Evolutionary conservation across 1,140 invertebrate species (phyloP).

Genomic region (Drosophila pachea): DNA sequence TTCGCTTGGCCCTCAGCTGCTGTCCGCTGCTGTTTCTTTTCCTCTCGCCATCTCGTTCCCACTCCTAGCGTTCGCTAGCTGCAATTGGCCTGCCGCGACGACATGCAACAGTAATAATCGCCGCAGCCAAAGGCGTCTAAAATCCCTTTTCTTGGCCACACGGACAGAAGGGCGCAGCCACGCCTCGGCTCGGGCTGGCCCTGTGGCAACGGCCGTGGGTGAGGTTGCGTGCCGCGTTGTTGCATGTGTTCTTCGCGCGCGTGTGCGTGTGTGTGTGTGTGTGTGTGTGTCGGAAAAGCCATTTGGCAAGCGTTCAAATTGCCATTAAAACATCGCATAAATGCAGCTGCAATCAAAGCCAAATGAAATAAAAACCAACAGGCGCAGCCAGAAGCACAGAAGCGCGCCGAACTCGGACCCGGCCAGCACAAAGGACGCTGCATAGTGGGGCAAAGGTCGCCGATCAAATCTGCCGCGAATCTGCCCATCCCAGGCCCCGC

Average conservation of each 20-base stretch:
- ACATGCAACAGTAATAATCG: slow-evolving; percentile 24
- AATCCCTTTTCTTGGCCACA: slow-evolving; percentile 25
- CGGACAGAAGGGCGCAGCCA: slow-evolving; percentile 18
- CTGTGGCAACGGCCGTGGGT: neutral
- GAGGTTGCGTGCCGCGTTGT: slow-evolving; percentile 4
- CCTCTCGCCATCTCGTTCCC: slow-evolving; percentile 18
- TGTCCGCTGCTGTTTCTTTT: slow-evolving; percentile 13
- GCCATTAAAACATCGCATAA: slow-evolving; percentile 59
- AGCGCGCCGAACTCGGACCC: slow-evolving; percentile 1
- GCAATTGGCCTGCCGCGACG: slow-evolving; percentile 29
- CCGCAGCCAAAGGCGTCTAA: slow-evolving; percentile 8
- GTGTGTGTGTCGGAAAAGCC: slow-evolving; percentile 58
- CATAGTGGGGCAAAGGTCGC: slow-evolving; percentile 18
- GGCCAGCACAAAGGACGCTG: slow-evolving; percentile 22
- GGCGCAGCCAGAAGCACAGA: slow-evolving; percentile 4
- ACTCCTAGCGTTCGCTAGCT: neutral
- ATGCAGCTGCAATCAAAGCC: slow-evolving; percentile 57
- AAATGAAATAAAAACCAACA: slow-evolving; percentile 36
- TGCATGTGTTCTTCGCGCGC: neutral
- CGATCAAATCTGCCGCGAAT: neutral
- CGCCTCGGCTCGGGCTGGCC: too few relatives aligned
- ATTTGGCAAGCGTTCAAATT: slow-evolving; percentile 71
- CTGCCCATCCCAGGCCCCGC: too few relatives aligned
- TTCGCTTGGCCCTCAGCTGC: slow-evolving; percentile 6
- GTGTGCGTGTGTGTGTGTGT: slow-evolving; percentile 48